These are phyloP conservation scores for Paralvinella palmiformis DNA, from an alignment of 1,140 invertebrate species.

Conservation along the genomic window DNA sequence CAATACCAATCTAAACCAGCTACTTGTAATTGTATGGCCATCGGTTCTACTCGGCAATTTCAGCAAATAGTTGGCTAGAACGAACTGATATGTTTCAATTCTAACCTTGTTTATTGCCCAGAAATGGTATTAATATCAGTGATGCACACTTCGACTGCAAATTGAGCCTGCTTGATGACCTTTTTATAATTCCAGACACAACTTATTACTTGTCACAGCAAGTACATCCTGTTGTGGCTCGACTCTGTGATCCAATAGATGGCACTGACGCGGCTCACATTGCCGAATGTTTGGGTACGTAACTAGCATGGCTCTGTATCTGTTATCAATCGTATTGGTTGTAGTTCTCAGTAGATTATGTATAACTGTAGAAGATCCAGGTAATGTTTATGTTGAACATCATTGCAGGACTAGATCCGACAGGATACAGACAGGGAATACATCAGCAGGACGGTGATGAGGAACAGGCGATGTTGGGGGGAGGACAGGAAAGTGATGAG, in stretches of 20 bases:
- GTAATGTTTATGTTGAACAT: neutral
- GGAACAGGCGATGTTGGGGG: conserved; percentile 53
- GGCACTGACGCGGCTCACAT: conserved; percentile 83
- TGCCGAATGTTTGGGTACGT: conserved; percentile 76
- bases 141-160: no score
- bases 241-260: conserved; percentile 92
- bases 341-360: neutral
- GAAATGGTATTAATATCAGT: no score
- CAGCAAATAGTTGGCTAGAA: no score
- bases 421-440: conserved; percentile 49
- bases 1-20: no score
- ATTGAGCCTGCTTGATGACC: no score
- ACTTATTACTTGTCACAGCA: conserved; percentile 55
- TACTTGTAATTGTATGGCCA: no score
- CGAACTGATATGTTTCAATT: no score
- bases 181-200: conserved; percentile 38
- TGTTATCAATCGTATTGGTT: neutral
- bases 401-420: conserved; percentile 34
- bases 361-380: neutral
- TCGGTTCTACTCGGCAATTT: no score
- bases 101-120: no score
- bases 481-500: conserved; percentile 56
- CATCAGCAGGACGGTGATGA: conserved; percentile 50
- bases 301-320: neutral
- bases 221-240: conserved; percentile 86